Evolutionary conservation across 92 coral and sea anemone genomes (phyloP).

Genomic region (Actinernus sp.): DNA sequence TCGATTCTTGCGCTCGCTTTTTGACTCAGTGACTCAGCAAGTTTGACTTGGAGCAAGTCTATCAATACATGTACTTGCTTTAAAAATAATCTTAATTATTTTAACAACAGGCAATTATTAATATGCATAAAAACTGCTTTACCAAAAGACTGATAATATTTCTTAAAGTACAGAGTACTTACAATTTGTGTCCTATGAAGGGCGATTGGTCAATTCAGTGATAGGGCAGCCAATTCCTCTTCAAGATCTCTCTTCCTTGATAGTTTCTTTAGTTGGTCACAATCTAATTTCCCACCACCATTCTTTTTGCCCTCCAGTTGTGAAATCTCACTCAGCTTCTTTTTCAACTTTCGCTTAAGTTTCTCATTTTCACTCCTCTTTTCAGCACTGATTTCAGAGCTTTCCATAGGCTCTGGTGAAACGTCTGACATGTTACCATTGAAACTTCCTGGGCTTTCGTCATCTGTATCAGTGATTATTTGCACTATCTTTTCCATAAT

Average conservation of each 20-base stretch:
- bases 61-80: too few relatives aligned
- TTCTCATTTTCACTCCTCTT: conserved; percentile 78
- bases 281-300: conserved; percentile 75
- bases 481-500: conserved; percentile 25
- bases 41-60: too few relatives aligned
- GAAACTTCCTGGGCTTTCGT: conserved; percentile 32
- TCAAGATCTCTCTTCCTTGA: conserved; percentile 82
- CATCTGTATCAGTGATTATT: conserved; percentile 40
- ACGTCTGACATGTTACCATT: conserved; percentile 46
- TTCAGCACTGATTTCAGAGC: conserved; percentile 14
- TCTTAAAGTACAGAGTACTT: too few relatives aligned
- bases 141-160: too few relatives aligned
- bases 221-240: conserved; percentile 69
- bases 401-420: conserved; percentile 38
- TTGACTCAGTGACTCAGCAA: too few relatives aligned
- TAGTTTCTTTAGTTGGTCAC: conserved; percentile 89
- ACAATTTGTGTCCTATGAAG: conserved; percentile 17
- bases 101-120: too few relatives aligned
- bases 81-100: too few relatives aligned
- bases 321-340: conserved; percentile 78
- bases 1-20: too few relatives aligned
- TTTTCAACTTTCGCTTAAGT: conserved; percentile 80
- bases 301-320: conserved; percentile 61
- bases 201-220: conserved; percentile 36
- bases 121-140: too few relatives aligned